phyloP scores from a whole-genome alignment of 1,140 invertebrate genomes.

The Eriosoma lanigerum region DNA sequence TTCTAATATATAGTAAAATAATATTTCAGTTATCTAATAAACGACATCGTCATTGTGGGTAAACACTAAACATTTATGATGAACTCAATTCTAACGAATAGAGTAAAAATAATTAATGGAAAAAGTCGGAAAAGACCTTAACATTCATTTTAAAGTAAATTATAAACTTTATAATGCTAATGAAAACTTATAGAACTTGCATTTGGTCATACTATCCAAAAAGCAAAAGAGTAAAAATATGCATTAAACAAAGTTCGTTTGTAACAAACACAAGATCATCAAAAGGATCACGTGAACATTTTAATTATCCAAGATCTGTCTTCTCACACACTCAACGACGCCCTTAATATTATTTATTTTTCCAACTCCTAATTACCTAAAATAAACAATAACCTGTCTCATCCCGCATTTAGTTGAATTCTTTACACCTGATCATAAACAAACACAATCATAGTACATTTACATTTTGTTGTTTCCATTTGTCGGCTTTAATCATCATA shows the following conservation, averaged over 20 bases:
- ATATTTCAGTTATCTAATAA: too few species aligned
- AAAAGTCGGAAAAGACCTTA: background rate
- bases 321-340: background rate
- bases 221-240: conserved; percentile 17
- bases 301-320: conserved; percentile 30
- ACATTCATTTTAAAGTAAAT: background rate
- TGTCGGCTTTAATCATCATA: background rate
- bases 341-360: too few species aligned
- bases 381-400: background rate
- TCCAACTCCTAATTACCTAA: conserved; percentile 37
- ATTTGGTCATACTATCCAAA: background rate
- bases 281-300: conserved; percentile 21
- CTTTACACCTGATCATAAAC: background rate
- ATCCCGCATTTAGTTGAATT: background rate
- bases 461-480: background rate
- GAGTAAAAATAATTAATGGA: background rate
- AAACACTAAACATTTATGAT: too few species aligned
- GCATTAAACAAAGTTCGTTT: conserved; percentile 10
- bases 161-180: conserved; percentile 28
- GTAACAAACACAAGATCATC: conserved; percentile 26
- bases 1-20: too few species aligned
- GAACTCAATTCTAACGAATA: background rate
- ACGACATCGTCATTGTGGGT: too few species aligned
- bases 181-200: conserved; percentile 29
- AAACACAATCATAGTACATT: background rate